A percentile compares a stretch with the other conserved stretches of the same genome.
These are phyloP conservation scores for Lomographa bimaculata DNA, from an alignment of 2,888 invertebrate genomes.

Conservation along the genomic window DNA sequence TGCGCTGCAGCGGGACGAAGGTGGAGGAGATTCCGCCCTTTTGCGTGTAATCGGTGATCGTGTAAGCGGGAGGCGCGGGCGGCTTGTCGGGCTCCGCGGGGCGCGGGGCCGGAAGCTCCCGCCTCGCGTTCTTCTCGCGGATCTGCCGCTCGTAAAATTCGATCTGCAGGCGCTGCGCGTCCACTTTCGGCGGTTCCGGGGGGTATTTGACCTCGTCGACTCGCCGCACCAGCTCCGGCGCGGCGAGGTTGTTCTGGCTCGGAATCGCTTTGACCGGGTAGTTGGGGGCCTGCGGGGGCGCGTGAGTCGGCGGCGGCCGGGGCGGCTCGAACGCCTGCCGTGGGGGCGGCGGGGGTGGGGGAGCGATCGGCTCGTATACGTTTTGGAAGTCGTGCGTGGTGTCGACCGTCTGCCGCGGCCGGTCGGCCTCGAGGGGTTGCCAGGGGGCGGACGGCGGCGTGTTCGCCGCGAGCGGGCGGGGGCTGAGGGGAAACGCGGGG, in stretches of 20 bases:
- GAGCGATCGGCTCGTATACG: slow-evolving; percentile 63
- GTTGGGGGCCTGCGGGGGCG: slow-evolving; percentile 47
- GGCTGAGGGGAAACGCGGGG: slow-evolving; percentile 41
- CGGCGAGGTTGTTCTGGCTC: slow-evolving; percentile 66
- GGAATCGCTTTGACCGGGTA: slow-evolving; percentile 65
- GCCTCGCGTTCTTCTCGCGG: slow-evolving; percentile 58
- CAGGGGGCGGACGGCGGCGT: slow-evolving; percentile 71
- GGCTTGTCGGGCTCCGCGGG: slow-evolving; percentile 33
- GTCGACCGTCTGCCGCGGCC: slow-evolving; percentile 75
- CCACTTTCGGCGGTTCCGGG: slow-evolving; percentile 48
- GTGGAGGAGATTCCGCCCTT: slow-evolving; percentile 63
- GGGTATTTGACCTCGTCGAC: slow-evolving; percentile 42
- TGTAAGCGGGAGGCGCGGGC: slow-evolving; percentile 62
- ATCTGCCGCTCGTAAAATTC: slow-evolving; percentile 79
- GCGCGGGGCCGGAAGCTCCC: slow-evolving; percentile 47
- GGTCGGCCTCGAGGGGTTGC: slow-evolving; percentile 53
- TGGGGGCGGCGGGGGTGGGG: slow-evolving; percentile 39
- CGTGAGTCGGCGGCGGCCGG: slow-evolving; percentile 50
- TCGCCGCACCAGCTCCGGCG: slow-evolving; percentile 69
- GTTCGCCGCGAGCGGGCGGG: slow-evolving; percentile 44
- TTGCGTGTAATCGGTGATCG: slow-evolving; percentile 78
- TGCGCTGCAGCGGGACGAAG: slow-evolving; percentile 75
- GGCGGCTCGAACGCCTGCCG: slow-evolving; percentile 47
- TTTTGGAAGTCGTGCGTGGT: slow-evolving; percentile 51
- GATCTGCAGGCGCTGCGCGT: slow-evolving; percentile 73